A percentile compares a stretch with the other conserved stretches of the same genome.
Conservation (phyloP, 1,140 invertebrate genomes). For the Cotesia typhae region DNA sequence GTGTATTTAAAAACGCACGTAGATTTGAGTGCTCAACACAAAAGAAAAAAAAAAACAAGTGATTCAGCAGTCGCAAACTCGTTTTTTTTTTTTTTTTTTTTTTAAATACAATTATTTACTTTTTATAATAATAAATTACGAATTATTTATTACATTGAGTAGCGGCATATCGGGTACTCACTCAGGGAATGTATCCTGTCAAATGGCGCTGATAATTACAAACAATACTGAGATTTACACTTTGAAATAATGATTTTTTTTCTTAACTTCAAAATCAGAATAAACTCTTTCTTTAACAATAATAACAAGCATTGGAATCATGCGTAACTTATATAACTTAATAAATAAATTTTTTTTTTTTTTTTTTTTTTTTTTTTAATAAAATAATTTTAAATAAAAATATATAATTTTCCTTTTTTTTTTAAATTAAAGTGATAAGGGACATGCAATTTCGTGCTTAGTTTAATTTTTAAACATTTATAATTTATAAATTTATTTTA, state of each 20-base stretch:
- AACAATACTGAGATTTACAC: constrained; percentile 66
- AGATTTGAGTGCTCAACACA: constrained; percentile 57
- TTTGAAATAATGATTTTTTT: constrained; percentile 62
- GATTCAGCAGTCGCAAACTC: constrained; percentile 55
- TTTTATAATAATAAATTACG: constrained; percentile 54
- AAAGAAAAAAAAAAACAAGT: constrained; percentile 57
- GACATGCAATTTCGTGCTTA: no score
- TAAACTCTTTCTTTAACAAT: constrained; percentile 43
- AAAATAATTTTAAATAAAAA: not conserved
- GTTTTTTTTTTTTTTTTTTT: constrained; percentile 17
- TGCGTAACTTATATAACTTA: constrained; percentile 13
- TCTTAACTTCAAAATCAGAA: constrained; percentile 53
- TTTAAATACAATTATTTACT: no score
- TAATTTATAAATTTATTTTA: constrained; percentile 8
- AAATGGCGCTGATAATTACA: constrained; percentile 66
- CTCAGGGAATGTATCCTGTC: constrained; percentile 66
- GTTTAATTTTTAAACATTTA: constrained; percentile 22
- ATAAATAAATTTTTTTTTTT: constrained; percentile 1
- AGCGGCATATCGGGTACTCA: constrained; percentile 66
- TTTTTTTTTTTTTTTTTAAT: not conserved
- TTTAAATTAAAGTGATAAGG: not conserved
- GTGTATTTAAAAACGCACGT: constrained; percentile 40
- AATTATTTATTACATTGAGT: constrained; percentile 64
- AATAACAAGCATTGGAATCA: constrained; percentile 33
- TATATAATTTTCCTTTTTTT: no score